Base-by-base conservation (phyloP, 1,140 invertebrate species). In the Lethocerus indicus region DNA sequence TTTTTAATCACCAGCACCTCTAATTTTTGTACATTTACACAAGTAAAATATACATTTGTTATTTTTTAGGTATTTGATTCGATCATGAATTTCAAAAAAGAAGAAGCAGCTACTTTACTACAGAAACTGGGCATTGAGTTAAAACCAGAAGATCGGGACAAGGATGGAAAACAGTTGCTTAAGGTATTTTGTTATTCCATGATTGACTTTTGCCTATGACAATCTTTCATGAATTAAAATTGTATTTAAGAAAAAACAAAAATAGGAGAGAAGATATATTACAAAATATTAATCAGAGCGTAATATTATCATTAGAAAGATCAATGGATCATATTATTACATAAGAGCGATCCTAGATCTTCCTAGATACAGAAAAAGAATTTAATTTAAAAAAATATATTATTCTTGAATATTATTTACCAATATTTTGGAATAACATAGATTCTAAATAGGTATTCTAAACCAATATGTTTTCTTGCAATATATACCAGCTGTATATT, bases 21-120 rank as follows among this genome's bases (percentile, higher is more conserved):
- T 58, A 58, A 53, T 47, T 44, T 29, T 27, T 41, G 28, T 54
- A 28, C 39, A 32, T 49, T 37, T 28, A n/a, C 20, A 41, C 16
- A 37, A 18, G 24, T 52, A 41, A 51, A 28, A 45, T 27, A 37
- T 24, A 28, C 44, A 6, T 2, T 47, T 44, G 47, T 55, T 46
- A 49, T 48, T 25, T 59, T 58, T 13, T 46, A 79, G 76, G 81
- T 98, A 40, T 98, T 98, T 65, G 83, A 94, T 62, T 81, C 81
- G 48, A 95, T 97, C 66, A 98, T 98, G 93, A 93, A 95, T 67
- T 93, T 91, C 74, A 87, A 83, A 65, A 97, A 97, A 70, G 92
- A 96, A 43, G 91, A 98, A 63, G 86, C 87, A 54, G 81, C 83
- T 28, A 75, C 72, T 39, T 73, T 94, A 52, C 63, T 96, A 36